Base-by-base conservation (phyloP, 2,797 vertebrate species). In the Malacoraja senta region DNA sequence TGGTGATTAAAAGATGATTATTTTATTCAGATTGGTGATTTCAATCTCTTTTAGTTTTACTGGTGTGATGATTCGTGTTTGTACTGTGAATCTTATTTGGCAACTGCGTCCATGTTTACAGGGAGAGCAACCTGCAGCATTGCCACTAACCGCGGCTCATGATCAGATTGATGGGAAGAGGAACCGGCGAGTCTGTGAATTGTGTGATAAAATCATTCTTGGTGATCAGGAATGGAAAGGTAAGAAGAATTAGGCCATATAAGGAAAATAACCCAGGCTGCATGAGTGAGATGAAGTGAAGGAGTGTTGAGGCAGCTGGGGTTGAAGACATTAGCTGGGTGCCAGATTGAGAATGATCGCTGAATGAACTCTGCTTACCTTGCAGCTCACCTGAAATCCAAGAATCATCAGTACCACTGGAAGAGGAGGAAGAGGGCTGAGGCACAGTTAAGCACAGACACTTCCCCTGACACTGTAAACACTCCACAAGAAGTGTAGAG, bases 181-280 rank as follows among this genome's bases (percentile, higher is more conserved):
- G 74, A 97, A 96, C 93, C 95, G 93, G 1, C 97, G 96, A 4
- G 86, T 95, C 7, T 99, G 99, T 74, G 97, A 98, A 72, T 93
- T 97, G 61, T 99, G 98, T 17, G 94, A 96, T 94, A 97, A 97
- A 84, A 94, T 99, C 93, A 98, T 99, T 96, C 97, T 99, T 0
- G 98, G 99, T 9, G 98, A 99, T 95, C 95, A 97, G 88, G 97
- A 99, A 95, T 99, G 99, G 98, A 96, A 97, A 95, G 98, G 99
- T 99, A 95, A 95, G 96, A 12, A 26, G 53, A 29, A 44, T 76
- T 58, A 8, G 21, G 19, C 38, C 4, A 2, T 35, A 53, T 79
- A 13, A n/a, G 12, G 35, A 15, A 0, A 2, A 65, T 0, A 0
- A 0, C 26, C 65, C 53, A 19, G 15, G 26, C 7, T 35, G 65